A percentile compares a stretch with the other conserved stretches of the same genome.
phyloP scores from a whole-genome alignment of 1,140 invertebrate genomes.

The Trichogramma pretiosum region DNA sequence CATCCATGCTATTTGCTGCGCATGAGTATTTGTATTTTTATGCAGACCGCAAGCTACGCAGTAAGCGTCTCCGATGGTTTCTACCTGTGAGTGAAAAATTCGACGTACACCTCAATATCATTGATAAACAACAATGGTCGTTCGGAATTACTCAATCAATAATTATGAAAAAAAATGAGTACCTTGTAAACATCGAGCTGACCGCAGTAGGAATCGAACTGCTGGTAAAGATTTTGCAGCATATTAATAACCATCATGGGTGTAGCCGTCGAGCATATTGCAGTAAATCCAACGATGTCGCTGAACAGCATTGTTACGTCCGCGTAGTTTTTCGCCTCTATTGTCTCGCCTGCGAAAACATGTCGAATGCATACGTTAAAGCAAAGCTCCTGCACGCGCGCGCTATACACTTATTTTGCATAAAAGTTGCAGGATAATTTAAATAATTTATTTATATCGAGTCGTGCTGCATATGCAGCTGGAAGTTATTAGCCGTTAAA shows the following conservation, averaged over 20 bases:
- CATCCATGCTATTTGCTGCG: constrained; percentile 94
- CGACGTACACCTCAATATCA: not conserved
- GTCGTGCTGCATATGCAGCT: not conserved
- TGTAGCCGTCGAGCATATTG: constrained; percentile 81
- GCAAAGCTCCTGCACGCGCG: not conserved
- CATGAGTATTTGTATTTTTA: constrained; percentile 71
- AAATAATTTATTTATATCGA: no score
- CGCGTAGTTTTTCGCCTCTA: constrained; percentile 84
- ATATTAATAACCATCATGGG: constrained; percentile 92
- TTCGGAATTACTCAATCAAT: not conserved
- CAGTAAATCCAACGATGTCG: constrained; percentile 93
- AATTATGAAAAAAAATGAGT: not conserved
- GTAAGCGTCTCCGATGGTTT: constrained; percentile 92
- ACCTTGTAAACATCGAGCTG: constrained; percentile 90
- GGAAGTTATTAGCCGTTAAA: no score
- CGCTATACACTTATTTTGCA: not conserved
- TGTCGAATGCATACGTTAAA: not conserved
- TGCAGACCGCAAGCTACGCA: constrained; percentile 89
- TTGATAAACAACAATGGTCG: not conserved
- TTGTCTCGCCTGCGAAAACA: constrained; percentile 61
- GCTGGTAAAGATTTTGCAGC: constrained; percentile 84
- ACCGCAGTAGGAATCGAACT: constrained; percentile 84
- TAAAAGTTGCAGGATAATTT: no score
- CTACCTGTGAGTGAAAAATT: constrained; percentile 58
- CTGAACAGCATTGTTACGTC: constrained; percentile 91